These are phyloP conservation scores for Drosophila siamana DNA, from an alignment of 2,888 invertebrate species.

Conservation along the genomic window DNA sequence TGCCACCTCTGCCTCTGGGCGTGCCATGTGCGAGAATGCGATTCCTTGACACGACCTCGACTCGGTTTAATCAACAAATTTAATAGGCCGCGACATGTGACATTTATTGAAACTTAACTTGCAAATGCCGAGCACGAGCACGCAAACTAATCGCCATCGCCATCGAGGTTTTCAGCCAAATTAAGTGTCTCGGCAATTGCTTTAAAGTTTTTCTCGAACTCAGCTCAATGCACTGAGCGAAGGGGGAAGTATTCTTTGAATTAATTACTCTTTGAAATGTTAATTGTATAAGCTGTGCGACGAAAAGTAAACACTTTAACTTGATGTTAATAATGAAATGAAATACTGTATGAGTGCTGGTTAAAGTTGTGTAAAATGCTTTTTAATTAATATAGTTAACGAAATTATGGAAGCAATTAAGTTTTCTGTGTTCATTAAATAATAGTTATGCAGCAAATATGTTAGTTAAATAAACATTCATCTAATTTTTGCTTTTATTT, in stretches of 20 bases:
- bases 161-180: conserved; percentile 16
- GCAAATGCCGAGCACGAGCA: conserved; percentile 26
- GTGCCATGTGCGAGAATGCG: conserved; percentile 25
- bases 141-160: conserved; percentile 52
- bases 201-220: conserved; percentile 8
- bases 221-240: conserved; percentile 17
- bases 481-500: too few relatives aligned
- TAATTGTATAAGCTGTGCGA: background rate
- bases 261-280: background rate
- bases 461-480: too few relatives aligned
- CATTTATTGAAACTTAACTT: conserved; percentile 74
- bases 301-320: background rate
- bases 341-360: too few relatives aligned
- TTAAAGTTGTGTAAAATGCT: too few relatives aligned
- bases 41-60: conserved; percentile 32
- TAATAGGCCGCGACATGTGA: conserved; percentile 66
- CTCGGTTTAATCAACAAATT: conserved; percentile 74
- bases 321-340: background rate
- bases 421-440: too few relatives aligned
- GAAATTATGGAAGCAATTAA: too few relatives aligned
- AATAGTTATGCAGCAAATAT: too few relatives aligned
- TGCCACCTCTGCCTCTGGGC: background rate
- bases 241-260: background rate
- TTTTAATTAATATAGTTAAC: too few relatives aligned
- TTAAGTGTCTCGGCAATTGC: conserved; percentile 17